Evolutionary conservation across 2,113 vertebrate species (phyloP), one percentile per base, ranked within the genome.

Genomic region (Nematolebias whitei): DNA sequence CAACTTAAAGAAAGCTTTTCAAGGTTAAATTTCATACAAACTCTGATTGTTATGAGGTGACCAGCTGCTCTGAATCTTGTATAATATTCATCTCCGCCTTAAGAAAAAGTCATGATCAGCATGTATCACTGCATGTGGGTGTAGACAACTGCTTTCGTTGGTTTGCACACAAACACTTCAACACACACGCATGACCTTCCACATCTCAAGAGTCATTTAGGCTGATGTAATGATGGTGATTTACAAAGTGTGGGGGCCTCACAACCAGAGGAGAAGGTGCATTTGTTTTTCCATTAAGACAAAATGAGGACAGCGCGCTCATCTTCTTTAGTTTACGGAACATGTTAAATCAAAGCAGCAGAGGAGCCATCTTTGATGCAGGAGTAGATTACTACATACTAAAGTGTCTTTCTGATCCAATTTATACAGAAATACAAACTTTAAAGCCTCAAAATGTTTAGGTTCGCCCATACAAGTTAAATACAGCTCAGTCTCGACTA

Each of bases 171-270:
- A 38, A 3, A 35, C 12, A 20, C 71, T 68, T 35, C 15, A 35
- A 63, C 22, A 49, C 32, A 29, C 48, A 71, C 45, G 29, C 29
- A 29, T 0, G 62, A n/a, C 11, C 45, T 29, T 8, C 51, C 54
- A 74, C 43, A 48, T 62, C 55, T 76, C 49, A 40, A 62, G 63
- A 60, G 57, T 41, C 52, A 67, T 63, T 82, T 51, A 50, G 74
- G 23, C 16, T 84, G 58, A 88, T 88, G 80, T 84, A 86, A 83
- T 78, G 64, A 78, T 73, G 58, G 62, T 1, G 19, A 60, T 74
- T 61, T 74, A 68, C 24, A 48, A 48, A 68, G 50, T 82, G 86
- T 83, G 39, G 78, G 70, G 70, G 68, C 38, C 80, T 85, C 60
- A 52, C 22, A 52, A 32, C 39, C 3, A 20, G 13, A 56, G 22